Conservation (phyloP, 2,797 vertebrate genomes). For the Acanthiza pusilla region DNA sequence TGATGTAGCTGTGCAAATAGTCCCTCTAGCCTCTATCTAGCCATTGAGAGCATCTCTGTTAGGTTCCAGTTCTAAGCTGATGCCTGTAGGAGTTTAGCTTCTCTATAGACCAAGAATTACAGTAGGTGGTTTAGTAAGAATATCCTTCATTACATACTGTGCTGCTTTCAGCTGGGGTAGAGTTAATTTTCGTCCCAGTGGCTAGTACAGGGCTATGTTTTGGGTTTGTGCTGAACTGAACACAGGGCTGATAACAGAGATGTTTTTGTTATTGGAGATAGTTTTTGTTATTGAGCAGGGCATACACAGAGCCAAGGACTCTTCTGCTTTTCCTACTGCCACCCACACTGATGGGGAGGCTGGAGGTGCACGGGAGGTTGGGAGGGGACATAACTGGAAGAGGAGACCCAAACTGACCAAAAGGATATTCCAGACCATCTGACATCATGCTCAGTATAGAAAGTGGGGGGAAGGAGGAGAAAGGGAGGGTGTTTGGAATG, state of each 20-base stretch:
- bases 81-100: neutral
- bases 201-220: neutral
- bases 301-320: neutral
- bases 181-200: neutral
- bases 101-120: neutral
- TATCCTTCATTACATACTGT: neutral
- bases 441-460: neutral
- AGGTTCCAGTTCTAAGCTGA: neutral
- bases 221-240: neutral
- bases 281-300: neutral
- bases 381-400: neutral
- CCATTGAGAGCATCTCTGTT: neutral
- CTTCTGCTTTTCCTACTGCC: neutral
- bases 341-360: neutral
- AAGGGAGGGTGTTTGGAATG: neutral
- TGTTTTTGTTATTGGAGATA: neutral
- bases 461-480: neutral
- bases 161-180: neutral
- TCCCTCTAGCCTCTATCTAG: neutral
- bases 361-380: neutral
- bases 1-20: neutral
- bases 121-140: neutral
- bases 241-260: neutral
- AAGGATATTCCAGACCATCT: neutral
- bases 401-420: neutral